Base-by-base conservation (phyloP, 2,113 vertebrate genomes). In the Pedionomus torquatus region DNA sequence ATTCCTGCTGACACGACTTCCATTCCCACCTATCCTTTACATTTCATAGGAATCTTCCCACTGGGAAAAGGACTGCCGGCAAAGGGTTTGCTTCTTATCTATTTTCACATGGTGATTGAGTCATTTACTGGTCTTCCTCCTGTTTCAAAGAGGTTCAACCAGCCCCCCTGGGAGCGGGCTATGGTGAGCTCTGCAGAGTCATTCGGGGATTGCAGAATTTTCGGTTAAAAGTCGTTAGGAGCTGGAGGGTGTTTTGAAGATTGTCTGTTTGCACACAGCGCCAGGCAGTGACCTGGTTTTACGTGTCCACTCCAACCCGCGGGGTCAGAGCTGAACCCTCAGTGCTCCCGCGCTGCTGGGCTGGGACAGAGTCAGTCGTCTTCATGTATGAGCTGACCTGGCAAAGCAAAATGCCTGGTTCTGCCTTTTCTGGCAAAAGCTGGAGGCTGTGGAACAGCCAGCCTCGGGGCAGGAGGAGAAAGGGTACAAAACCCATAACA, bases 291-390 rank as follows among this genome's bases (percentile, higher is more conserved):
- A 28, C 13, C 1, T n/a, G 23, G 68, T 57, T 94, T 46, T 17
- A 31, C 6, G 2, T 0, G 31, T 11, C n/a, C 54, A 13, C 49
- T 37, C 77, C 55, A 58, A n/a, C 61, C 68, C 4, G 44, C 39
- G 44, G 44, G 30, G 5, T 52, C 60, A 14, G 48, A 64, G 86
- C 76, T 23, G 8, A 21, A 19, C 5, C 17, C 26, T 35, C 54
- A 58, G 65, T 43, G 2, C 51, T 23, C 57, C 37, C 6, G 7
- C 7, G 10, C 24, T 9, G 33, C 0, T 4, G 8, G 63, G 44
- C 37, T 79, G 18, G 17, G 44, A 44, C 17, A 43, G n/a, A 43
- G 31, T 41, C 30, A 37, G 64, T 24, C 60, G 17, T 8, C 18
- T 19, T 75, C 64, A 37, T 51, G 23, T 23, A 23, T 3, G 31